These are phyloP conservation scores for Ceyx margarethae DNA, from an alignment of 2,113 vertebrate genomes.

Conservation along the genomic window DNA sequence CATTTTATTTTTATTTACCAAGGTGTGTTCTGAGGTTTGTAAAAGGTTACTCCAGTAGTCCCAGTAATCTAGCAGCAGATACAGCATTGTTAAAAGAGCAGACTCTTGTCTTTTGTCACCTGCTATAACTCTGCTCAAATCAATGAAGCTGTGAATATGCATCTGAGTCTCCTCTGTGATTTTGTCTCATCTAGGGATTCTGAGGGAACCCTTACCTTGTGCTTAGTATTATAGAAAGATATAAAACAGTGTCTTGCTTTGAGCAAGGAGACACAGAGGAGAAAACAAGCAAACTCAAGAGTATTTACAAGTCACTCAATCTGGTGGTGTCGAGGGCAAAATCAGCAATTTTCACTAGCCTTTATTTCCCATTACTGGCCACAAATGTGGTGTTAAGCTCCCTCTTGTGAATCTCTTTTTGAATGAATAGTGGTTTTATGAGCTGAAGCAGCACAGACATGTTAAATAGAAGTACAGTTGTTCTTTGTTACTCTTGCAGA, in stretches of 20 bases:
- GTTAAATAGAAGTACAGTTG: neutral
- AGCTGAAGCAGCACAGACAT: neutral
- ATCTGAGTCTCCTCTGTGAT: neutral
- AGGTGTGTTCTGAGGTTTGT: neutral
- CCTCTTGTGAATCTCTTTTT: neutral
- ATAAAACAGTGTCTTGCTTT: neutral
- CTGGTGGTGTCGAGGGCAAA: neutral
- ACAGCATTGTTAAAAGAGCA: neutral
- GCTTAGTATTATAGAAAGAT: neutral
- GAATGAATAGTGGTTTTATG: neutral
- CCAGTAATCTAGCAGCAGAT: neutral
- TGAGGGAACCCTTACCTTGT: neutral
- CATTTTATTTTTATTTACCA: neutral
- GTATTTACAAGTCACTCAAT: neutral
- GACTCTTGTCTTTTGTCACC: neutral
- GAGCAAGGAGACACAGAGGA: neutral
- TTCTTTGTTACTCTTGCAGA: neutral
- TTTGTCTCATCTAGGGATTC: neutral
- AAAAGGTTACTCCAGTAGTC: neutral
- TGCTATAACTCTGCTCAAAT: neutral
- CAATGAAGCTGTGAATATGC: neutral
- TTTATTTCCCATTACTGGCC: neutral
- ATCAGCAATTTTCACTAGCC: neutral
- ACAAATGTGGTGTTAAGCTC: neutral
- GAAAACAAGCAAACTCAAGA: neutral